Base-by-base conservation (phyloP, 2,888 invertebrate genomes). In the Drosophila macrothrix region DNA sequence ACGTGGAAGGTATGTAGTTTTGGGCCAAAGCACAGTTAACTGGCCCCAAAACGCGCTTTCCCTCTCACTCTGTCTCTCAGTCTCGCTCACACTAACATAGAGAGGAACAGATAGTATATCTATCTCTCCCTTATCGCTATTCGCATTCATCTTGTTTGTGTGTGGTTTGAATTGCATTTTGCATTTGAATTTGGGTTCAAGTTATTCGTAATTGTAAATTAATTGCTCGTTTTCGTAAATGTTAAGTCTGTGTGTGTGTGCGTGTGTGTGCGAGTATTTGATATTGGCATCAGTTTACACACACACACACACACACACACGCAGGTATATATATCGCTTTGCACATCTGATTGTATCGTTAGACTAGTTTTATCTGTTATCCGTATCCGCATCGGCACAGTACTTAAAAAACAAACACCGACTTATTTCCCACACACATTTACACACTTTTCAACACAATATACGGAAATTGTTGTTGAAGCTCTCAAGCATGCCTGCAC, bases 1-100 rank as follows among this genome's bases (percentile, higher is more conserved):
- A 98, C 94, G 98, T 99, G 94, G 98, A 98, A 96, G 98, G 98
- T 98, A 95, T 90, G 92, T 90, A 64, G 54, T 37, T 56, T 39
- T 35, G 64, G 46, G 39, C 53, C 72, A 46, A 43, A 56, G 39
- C 19, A 25, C 28, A 31, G 41, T 29, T 35, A 61, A 22, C 56
- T 46, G 61, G 55, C 62, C 37, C 12, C 28, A 53, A 41, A 70
- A 55, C 29, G 70, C 33, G 37, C 35, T 53, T 52, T 46, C 63
- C 10, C 52, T 49, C 39, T 53, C 50, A 46, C 22, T 19, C 46
- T 46, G 14, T 43, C 55, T 29, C 56, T 39, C 43, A 22, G 22
- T 43, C 41, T 29, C 56, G 46, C 55, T 35, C 33, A 69, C 60
- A 70, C 69, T 70, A 70, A 70, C 69, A 58, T 31, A 37, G 37